Base-by-base conservation (phyloP, 1,140 invertebrate species). In the Lepidostoma basale region DNA sequence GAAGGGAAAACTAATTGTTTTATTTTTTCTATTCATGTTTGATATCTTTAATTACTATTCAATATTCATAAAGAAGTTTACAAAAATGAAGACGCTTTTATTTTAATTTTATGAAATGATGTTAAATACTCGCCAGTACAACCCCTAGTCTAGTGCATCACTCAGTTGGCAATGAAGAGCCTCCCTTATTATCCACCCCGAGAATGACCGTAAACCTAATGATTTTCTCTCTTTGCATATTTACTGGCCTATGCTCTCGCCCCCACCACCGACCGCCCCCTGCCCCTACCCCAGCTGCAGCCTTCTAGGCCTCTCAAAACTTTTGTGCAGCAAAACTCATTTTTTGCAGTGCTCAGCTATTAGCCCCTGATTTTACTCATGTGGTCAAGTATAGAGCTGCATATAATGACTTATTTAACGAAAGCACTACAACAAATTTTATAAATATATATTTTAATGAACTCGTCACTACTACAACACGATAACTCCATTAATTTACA, bases 201-300 rank as follows among this genome's bases (percentile, higher is more conserved):
- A 67, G 64, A 71, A 67, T 67, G 70, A 68, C 65, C 65, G 66
- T 68, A 68, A 71, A 68, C 70, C 65, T 65, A 72, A 72, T 72
- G 70, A 72, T 72, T 71, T 71, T 68, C 42, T 68, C 70, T 68
- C 60, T 72, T 64, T 68, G 65, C 60, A 60, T 64, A 72, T 72
- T 65, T 65, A 68, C 70, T 64, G 66, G 67, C 70, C 66, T 63
- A 49, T 59, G 65, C 54, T 33, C 45, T 60, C 33, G 23, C 40
- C 36, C 25, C 49, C 25, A 12, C 36, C 39, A 22, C 25, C 49
- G 16, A 12, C 36, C 39, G n/a, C 63, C 49, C 33, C 10, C 28
- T 23, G 25, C 52, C 28, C 58, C 23, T 36, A 33, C 28, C 16
- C 54, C n/a, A 20, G 52, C 28, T 25, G 28, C n/a, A 62, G 23